phyloP scores from a whole-genome alignment of 2,888 invertebrate species.

The Idaea aversata region DNA sequence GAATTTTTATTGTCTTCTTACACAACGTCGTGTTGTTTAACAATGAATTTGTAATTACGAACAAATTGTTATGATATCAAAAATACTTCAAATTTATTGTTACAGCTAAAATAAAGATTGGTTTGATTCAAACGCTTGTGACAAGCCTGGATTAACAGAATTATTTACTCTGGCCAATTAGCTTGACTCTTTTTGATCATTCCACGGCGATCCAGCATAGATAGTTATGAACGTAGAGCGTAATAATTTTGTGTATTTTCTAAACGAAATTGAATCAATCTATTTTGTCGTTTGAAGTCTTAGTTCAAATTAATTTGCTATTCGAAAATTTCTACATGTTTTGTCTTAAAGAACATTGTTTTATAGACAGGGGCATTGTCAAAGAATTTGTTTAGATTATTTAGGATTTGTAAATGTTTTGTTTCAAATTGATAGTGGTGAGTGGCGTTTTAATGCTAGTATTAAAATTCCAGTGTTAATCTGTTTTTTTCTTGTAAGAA shows the following conservation, averaged over 20 bases:
- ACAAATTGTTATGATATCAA: not conserved
- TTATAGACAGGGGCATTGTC: not conserved
- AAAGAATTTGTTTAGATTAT: not conserved
- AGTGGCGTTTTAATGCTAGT: not conserved
- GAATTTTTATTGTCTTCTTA: slow-evolving; percentile 25
- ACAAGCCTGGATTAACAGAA: too few relatives aligned
- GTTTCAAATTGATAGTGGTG: not conserved
- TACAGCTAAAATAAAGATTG: not conserved
- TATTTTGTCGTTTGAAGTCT: not conserved
- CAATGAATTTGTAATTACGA: not conserved
- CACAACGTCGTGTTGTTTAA: not conserved
- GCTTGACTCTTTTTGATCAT: not conserved
- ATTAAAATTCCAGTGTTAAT: not conserved
- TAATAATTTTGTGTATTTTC: not conserved
- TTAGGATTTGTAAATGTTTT: not conserved
- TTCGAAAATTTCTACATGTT: slow-evolving; percentile 21
- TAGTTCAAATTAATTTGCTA: slow-evolving; percentile 19
- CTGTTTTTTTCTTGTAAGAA: not conserved
- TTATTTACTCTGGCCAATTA: not conserved
- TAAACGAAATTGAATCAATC: not conserved
- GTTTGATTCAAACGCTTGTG: not conserved
- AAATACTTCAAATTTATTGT: not conserved
- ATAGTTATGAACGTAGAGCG: not conserved
- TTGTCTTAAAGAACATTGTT: not conserved
- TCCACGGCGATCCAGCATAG: not conserved